These are phyloP conservation scores for Ceramica pisi DNA, from an alignment of 2,888 invertebrate genomes.

Conservation along the genomic window DNA sequence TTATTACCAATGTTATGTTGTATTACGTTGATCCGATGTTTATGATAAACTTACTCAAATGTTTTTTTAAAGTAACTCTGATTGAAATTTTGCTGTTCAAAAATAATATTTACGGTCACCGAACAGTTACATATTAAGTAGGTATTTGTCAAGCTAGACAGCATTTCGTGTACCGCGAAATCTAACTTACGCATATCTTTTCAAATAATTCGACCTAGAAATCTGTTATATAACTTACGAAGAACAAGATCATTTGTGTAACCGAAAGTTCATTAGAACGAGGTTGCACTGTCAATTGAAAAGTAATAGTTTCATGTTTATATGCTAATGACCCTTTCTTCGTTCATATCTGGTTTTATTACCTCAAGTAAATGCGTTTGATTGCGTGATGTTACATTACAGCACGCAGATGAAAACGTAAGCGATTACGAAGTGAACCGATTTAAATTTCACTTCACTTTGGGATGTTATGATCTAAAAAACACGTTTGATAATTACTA, in stretches of 20 bases:
- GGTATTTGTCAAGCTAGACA: conserved; percentile 1
- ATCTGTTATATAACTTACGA: conserved; percentile 77
- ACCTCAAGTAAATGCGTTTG: conserved; percentile 39
- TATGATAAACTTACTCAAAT: conserved; percentile 17
- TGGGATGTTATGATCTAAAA: conserved; percentile 21
- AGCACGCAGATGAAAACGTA: conserved; percentile 47
- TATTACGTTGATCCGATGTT: conserved; percentile 48
- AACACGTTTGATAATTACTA: not conserved
- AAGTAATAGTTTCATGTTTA: conserved; percentile 59
- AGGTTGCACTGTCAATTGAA: conserved; percentile 64
- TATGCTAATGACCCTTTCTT: conserved; percentile 58
- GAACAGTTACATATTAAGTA: conserved; percentile 2
- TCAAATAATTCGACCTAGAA: conserved; percentile 73
- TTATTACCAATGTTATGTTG: conserved; percentile 31
- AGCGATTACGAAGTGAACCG: conserved; percentile 47
- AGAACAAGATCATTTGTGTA: conserved; percentile 78
- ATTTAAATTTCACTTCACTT: conserved; percentile 38
- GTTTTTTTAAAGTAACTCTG: not conserved
- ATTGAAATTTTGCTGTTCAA: conserved; percentile 7
- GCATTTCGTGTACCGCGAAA: conserved; percentile 1
- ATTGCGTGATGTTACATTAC: conserved; percentile 66
- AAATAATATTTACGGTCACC: conserved; percentile 4
- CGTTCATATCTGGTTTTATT: conserved; percentile 51
- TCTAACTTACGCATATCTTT: conserved; percentile 26
- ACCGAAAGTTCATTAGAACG: conserved; percentile 70